Evolutionary conservation across 1,140 invertebrate species (phyloP).

Genomic region (Anagrus nilaparvatae): DNA sequence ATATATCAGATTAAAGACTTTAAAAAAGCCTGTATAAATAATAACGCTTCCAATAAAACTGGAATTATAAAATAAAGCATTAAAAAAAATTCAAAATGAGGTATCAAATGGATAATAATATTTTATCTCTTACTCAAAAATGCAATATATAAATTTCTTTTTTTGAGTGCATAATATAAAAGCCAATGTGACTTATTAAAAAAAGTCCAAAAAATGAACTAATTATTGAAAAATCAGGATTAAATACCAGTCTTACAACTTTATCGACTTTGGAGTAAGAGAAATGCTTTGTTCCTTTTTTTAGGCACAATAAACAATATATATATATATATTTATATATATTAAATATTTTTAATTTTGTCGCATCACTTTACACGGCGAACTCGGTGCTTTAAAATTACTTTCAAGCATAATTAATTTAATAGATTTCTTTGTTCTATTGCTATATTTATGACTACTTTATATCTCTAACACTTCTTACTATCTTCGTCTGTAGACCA

Average conservation of each 20-base stretch:
- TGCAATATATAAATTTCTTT: too few species aligned
- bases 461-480: constrained; percentile 32
- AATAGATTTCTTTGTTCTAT: constrained; percentile 4
- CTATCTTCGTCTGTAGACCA: constrained; percentile 53
- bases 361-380: constrained; percentile 6
- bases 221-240: too few species aligned
- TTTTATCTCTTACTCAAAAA: too few species aligned
- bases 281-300: constrained; percentile 16
- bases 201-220: too few species aligned
- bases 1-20: too few species aligned
- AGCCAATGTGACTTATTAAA: too few species aligned
- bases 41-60: constrained; percentile 41
- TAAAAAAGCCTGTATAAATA: constrained; percentile 28
- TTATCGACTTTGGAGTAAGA: constrained; percentile 13
- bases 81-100: neutral
- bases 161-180: too few species aligned
- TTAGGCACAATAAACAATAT: constrained; percentile 16
- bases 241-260: constrained; percentile 15
- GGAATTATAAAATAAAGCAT: constrained; percentile 23
- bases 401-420: constrained; percentile 2
- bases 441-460: constrained; percentile 1
- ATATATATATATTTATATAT: neutral
- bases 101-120: too few species aligned
- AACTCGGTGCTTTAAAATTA: too few species aligned
- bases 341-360: constrained; percentile 2